Evolutionary conservation across 2,113 vertebrate species (phyloP).

Genomic region (Tetrao urogallus): DNA sequence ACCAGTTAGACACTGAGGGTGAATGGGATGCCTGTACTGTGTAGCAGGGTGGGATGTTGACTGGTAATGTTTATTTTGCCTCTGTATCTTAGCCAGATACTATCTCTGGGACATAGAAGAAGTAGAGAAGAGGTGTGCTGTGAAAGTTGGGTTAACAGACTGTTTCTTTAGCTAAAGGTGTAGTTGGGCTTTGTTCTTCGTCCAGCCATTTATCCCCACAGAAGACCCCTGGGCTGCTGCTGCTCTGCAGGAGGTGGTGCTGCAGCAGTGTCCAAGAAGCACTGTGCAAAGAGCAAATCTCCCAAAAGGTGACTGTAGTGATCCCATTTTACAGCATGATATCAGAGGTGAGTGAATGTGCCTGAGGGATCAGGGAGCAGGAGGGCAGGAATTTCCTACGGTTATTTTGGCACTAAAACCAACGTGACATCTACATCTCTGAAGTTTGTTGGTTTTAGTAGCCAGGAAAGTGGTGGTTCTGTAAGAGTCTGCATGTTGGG

Average conservation of each 20-base stretch:
- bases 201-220: background rate
- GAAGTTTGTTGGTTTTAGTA: background rate
- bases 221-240: background rate
- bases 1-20: background rate
- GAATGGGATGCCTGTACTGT: background rate
- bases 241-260: background rate
- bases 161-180: background rate
- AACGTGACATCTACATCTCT: fast-evolving
- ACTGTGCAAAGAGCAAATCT: background rate
- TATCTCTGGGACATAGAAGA: background rate
- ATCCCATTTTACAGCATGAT: background rate
- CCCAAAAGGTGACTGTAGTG: fast-evolving
- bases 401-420: background rate
- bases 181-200: background rate
- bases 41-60: background rate
- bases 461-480: background rate
- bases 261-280: background rate
- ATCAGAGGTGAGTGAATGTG: background rate
- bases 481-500: fast-evolving
- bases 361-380: background rate
- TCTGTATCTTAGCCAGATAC: background rate
- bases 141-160: background rate
- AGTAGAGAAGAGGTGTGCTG: too few relatives aligned
- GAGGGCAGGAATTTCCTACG: background rate
- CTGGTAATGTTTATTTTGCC: background rate